Conservation (phyloP, 2,797 vertebrate species). For the Sorex maritimensis region DNA sequence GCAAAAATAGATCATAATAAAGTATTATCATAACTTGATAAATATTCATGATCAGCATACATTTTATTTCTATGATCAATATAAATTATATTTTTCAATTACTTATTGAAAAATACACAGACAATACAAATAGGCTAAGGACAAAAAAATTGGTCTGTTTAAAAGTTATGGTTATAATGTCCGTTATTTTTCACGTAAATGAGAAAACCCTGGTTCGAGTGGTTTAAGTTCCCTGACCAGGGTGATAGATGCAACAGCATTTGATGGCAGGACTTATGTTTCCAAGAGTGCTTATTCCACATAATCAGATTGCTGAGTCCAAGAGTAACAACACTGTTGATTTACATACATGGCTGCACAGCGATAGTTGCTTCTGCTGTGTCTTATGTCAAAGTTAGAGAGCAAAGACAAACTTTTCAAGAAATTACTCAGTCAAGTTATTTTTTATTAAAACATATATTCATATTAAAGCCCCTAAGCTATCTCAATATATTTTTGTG, state of each 20-base stretch:
- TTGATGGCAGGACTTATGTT: not conserved
- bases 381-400: conserved; percentile 66
- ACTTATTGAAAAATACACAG: conserved; percentile 67
- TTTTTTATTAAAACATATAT: conserved; percentile 65
- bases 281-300: not conserved
- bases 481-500: conserved; percentile 54
- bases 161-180: conserved; percentile 49
- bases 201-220: not conserved
- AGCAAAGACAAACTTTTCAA: conserved; percentile 25
- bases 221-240: not conserved
- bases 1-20: no score
- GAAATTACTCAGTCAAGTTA: conserved; percentile 38
- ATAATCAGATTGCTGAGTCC: not conserved
- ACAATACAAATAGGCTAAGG: conserved; percentile 82
- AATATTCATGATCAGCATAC: conserved; percentile 80
- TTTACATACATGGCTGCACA: not conserved
- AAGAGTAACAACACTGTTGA: not conserved
- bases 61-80: conserved; percentile 60
- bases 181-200: not conserved
- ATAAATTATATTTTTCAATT: no score
- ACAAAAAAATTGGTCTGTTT: conserved; percentile 60
- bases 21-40: conserved; percentile 83
- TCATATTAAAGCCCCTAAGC: conserved; percentile 22
- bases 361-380: conserved; percentile 80
- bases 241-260: not conserved